Conservation (phyloP, 2,113 vertebrate species). For the Fukomys damarensis region DNA sequence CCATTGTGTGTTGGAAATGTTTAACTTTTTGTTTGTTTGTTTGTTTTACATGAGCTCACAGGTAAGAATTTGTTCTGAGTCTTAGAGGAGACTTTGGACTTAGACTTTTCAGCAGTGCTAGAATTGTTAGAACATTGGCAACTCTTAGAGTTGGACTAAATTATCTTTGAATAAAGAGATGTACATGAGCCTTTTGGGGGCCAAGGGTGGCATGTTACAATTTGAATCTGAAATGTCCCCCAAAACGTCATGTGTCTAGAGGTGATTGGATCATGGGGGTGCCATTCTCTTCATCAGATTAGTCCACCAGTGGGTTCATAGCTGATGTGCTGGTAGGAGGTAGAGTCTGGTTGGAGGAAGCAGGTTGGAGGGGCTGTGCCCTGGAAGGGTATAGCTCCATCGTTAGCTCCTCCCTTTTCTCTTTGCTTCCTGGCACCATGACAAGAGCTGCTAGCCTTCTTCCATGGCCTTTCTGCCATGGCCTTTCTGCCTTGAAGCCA, state of each 20-base stretch:
- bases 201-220: background rate
- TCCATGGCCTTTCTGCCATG: background rate
- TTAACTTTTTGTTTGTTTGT: background rate
- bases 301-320: background rate
- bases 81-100: background rate
- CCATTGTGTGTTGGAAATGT: background rate
- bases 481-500: background rate
- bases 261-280: background rate
- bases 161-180: background rate
- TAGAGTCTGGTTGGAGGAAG: background rate
- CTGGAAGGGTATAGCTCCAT: background rate
- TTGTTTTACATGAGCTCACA: background rate
- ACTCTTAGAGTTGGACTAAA: background rate
- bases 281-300: background rate
- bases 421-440: background rate
- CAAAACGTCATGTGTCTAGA: background rate
- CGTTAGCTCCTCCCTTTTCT: background rate
- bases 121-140: background rate
- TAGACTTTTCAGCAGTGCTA: background rate
- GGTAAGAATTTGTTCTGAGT: background rate
- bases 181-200: background rate
- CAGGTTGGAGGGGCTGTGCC: background rate
- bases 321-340: background rate
- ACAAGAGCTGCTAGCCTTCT: background rate
- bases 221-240: background rate